These are phyloP conservation scores for Limenitis camilla DNA, from an alignment of 2,888 invertebrate genomes.

Conservation along the genomic window DNA sequence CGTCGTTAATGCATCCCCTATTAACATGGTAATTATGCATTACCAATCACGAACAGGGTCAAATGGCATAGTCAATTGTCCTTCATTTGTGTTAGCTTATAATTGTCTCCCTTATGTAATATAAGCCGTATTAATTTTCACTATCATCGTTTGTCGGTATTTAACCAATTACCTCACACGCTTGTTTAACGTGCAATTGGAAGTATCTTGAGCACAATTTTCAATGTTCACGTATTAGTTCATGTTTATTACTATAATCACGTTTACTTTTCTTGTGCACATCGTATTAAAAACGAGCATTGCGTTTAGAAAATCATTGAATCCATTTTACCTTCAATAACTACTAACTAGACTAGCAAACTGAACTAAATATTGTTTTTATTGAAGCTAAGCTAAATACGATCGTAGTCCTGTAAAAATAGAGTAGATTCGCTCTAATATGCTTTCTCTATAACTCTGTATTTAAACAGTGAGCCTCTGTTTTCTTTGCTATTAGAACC, in stretches of 20 bases:
- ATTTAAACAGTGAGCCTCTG: constrained; percentile 8
- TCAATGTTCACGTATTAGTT: too few species aligned
- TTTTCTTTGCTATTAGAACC: constrained; percentile 14
- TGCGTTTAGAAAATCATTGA: not conserved
- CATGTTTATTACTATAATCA: not conserved
- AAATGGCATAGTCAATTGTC: constrained; percentile 48
- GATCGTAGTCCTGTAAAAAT: not conserved
- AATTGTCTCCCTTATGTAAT: constrained; percentile 2
- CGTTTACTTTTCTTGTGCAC: not conserved
- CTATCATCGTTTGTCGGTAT: too few species aligned
- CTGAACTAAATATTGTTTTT: too few species aligned
- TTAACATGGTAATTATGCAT: constrained; percentile 46
- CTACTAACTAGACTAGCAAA: not conserved
- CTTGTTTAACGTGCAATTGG: not conserved
- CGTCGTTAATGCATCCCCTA: constrained; percentile 41
- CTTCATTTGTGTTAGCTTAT: constrained; percentile 29
- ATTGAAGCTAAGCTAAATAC: not conserved
- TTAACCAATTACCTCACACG: not conserved
- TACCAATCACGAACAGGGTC: constrained; percentile 46
- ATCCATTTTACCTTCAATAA: not conserved
- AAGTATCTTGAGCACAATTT: too few species aligned
- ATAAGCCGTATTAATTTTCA: not conserved
- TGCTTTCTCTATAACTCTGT: constrained; percentile 16
- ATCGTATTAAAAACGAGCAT: not conserved
- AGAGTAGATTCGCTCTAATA: not conserved